These are phyloP conservation scores for Calephelis virginiensis DNA, from an alignment of 1,140 invertebrate species.

Conservation along the genomic window DNA sequence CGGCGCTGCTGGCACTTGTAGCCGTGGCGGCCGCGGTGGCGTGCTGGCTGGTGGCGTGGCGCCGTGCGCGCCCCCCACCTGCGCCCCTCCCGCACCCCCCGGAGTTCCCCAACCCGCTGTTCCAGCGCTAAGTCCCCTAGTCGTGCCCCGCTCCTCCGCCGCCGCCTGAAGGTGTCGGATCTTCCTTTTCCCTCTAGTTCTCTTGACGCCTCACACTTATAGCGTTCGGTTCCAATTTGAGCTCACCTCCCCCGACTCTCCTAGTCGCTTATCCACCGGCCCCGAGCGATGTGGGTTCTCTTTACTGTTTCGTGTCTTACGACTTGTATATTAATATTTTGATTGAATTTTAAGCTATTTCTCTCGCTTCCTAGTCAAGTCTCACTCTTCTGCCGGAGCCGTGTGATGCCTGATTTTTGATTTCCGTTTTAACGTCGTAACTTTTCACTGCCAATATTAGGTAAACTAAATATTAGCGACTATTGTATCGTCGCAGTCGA, in stretches of 20 bases:
- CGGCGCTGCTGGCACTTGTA: constrained; percentile 92
- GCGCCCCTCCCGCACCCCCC: constrained; percentile 95
- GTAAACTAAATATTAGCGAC: no score
- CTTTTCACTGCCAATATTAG: not conserved
- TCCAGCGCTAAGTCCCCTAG: constrained; percentile 90
- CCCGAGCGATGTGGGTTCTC: constrained; percentile 4
- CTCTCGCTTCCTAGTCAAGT: constrained; percentile 11
- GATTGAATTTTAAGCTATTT: constrained; percentile 3
- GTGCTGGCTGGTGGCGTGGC: constrained; percentile 96
- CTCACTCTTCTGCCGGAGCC: not conserved
- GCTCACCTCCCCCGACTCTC: constrained; percentile 1
- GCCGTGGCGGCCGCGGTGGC: constrained; percentile 96
- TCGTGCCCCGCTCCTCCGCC: constrained; percentile 79
- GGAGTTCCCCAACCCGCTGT: constrained; percentile 96
- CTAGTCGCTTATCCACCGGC: not conserved
- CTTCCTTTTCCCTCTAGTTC: constrained; percentile 42
- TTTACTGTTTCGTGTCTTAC: not conserved
- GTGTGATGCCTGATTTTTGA: not conserved
- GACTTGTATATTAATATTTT: constrained; percentile 1
- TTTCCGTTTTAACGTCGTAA: not conserved
- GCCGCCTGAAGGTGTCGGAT: constrained; percentile 74
- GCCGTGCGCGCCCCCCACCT: constrained; percentile 89
- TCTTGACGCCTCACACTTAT: constrained; percentile 5
- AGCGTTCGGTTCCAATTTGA: constrained; percentile 5
- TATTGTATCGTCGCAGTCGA: no score